Evolutionary conservation across 2,888 invertebrate species (phyloP).

Genomic region (Hermaeophaga mercurialis): DNA sequence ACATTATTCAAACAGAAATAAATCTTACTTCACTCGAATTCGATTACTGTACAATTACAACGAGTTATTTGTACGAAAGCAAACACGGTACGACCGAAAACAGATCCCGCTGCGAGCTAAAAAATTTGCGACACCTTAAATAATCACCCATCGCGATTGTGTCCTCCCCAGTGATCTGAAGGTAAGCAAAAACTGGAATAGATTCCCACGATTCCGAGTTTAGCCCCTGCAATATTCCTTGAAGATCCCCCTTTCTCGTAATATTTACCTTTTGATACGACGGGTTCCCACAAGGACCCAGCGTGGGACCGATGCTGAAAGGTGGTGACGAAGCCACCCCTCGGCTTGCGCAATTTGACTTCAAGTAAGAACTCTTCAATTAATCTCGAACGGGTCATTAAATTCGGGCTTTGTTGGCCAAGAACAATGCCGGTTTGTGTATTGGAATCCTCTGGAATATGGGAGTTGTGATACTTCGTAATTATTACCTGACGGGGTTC

Average conservation of each 20-base stretch:
- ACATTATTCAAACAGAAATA: not conserved
- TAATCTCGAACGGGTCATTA: conserved; percentile 26
- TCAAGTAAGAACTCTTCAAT: conserved; percentile 41
- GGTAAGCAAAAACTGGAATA: conserved; percentile 28
- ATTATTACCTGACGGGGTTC: not conserved
- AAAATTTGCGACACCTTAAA: conserved; percentile 19
- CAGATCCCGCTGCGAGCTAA: conserved; percentile 24
- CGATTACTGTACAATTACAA: not conserved
- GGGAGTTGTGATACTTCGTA: conserved; percentile 7
- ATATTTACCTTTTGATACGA: conserved; percentile 43
- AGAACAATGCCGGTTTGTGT: conserved; percentile 12
- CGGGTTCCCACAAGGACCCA: conserved; percentile 43
- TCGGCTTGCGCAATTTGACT: conserved; percentile 35
- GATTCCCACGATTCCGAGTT: conserved; percentile 31
- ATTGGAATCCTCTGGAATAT: not conserved
- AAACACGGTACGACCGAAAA: conserved; percentile 33
- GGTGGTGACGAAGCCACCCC: conserved; percentile 43
- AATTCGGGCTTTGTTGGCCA: conserved; percentile 16
- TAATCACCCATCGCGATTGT: conserved; percentile 17
- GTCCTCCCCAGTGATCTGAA: conserved; percentile 28
- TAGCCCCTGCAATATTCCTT: conserved; percentile 24
- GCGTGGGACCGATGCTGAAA: conserved; percentile 43
- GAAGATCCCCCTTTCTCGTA: conserved; percentile 36
- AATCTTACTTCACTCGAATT: not conserved
- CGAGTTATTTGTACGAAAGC: conserved; percentile 20